Evolutionary conservation across 1,140 invertebrate genomes (phyloP).

Genomic region (Atta colombica): DNA sequence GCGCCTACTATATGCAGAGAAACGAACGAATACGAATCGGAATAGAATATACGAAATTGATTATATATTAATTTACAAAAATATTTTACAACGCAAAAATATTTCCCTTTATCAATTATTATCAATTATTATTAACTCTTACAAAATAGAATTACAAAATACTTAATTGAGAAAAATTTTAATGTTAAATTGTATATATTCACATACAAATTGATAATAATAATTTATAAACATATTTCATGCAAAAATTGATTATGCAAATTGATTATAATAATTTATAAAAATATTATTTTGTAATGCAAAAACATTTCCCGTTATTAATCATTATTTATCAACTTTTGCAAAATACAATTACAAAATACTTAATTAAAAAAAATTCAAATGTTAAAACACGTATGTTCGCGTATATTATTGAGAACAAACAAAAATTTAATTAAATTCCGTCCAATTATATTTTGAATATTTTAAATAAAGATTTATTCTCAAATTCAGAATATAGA

Average conservation of each 20-base stretch:
- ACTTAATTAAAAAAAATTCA: not conserved
- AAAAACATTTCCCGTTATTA: not conserved
- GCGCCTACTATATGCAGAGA: constrained; percentile 37
- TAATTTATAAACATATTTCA: too few relatives aligned
- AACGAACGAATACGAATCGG: constrained; percentile 24
- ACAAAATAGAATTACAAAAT: not conserved
- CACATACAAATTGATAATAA: not conserved
- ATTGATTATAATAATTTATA: not conserved
- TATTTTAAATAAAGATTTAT: constrained; percentile 40
- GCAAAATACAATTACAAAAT: not conserved
- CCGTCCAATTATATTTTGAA: constrained; percentile 38
- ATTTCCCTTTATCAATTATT: not conserved
- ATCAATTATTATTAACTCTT: not conserved
- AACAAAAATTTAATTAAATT: constrained; percentile 50
- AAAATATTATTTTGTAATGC: not conserved
- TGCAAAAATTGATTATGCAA: too few relatives aligned
- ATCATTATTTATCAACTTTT: not conserved
- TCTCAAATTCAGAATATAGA: not conserved
- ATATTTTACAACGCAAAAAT: not conserved
- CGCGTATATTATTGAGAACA: not conserved
- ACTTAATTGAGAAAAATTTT: not conserved
- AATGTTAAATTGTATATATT: not conserved
- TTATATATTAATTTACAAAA: constrained; percentile 18
- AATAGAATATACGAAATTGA: not conserved
- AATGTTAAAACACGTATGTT: not conserved